Conservation (phyloP, 2,113 vertebrate genomes). For the Larimichthys crocea region DNA sequence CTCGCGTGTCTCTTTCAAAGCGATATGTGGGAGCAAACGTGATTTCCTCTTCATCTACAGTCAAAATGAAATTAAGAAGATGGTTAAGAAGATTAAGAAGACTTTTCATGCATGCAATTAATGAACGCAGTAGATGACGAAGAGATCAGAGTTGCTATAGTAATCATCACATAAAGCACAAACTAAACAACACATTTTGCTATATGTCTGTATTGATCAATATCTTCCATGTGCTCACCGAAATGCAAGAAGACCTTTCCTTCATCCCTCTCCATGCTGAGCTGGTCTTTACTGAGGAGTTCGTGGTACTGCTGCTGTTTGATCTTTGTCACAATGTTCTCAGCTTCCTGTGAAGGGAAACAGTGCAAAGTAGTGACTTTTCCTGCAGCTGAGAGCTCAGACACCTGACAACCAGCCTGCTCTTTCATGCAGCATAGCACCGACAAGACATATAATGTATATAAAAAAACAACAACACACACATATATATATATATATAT, state of each 20-base stretch:
- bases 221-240: slow-evolving; percentile 81
- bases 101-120: not conserved
- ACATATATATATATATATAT: not conserved
- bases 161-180: not conserved
- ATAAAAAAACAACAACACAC: not conserved
- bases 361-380: slow-evolving; percentile 54
- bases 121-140: not conserved
- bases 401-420: slow-evolving; percentile 33
- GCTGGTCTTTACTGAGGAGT: slow-evolving; percentile 92
- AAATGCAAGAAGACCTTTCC: slow-evolving; percentile 94
- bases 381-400: slow-evolving; percentile 58
- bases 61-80: slow-evolving; percentile 2
- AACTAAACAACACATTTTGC: not conserved
- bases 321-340: slow-evolving; percentile 94
- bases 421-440: not conserved
- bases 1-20: slow-evolving; percentile 92
- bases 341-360: slow-evolving; percentile 91
- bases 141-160: not conserved
- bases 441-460: not conserved
- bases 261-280: slow-evolving; percentile 88
- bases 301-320: slow-evolving; percentile 95
- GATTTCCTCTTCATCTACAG: slow-evolving; percentile 96
- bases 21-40: slow-evolving; percentile 97
- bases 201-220: not conserved
- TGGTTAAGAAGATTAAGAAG: not conserved